These are phyloP conservation scores for Stictonetta naevosa DNA, from an alignment of 2,113 vertebrate genomes.

Conservation along the genomic window DNA sequence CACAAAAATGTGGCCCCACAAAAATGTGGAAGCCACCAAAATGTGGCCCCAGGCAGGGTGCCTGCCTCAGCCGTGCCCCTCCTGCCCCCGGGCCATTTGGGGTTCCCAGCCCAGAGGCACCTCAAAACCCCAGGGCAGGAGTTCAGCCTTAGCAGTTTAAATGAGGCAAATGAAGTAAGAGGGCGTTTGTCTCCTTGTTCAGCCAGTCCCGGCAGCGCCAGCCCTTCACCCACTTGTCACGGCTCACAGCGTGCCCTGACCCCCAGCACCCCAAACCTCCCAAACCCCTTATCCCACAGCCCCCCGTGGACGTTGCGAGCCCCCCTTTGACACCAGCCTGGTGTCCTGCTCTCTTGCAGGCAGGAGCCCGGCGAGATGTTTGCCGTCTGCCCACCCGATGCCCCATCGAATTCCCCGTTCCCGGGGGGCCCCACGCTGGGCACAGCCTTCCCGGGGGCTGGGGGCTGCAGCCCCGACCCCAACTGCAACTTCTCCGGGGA, in stretches of 20 bases:
- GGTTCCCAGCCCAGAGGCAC: neutral
- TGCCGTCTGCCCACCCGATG: slow-evolving; percentile 55
- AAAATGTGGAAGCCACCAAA: neutral
- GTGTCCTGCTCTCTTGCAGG: neutral
- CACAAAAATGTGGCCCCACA: too few species aligned
- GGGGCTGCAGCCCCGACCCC: slow-evolving; percentile 79
- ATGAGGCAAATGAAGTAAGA: neutral
- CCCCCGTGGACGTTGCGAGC: neutral
- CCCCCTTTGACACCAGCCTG: neutral
- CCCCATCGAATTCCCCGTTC: slow-evolving; percentile 14
- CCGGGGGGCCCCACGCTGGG: neutral
- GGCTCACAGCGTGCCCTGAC: neutral
- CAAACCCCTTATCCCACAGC: neutral
- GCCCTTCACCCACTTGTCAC: neutral
- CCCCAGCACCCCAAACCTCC: neutral
- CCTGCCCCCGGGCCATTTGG: neutral
- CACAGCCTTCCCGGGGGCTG: neutral
- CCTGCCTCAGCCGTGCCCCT: neutral
- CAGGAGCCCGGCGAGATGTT: slow-evolving; percentile 66
- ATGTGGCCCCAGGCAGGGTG: neutral
- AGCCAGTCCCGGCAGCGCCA: neutral
- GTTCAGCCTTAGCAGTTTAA: neutral
- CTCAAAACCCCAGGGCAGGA: accelerated
- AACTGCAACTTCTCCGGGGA: slow-evolving; percentile 92
- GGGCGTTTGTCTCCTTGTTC: accelerated